Evolutionary conservation across 2,888 invertebrate species (phyloP), one percentile per base, ranked within the genome.

Genomic region (Linnaemya vulpina): DNA sequence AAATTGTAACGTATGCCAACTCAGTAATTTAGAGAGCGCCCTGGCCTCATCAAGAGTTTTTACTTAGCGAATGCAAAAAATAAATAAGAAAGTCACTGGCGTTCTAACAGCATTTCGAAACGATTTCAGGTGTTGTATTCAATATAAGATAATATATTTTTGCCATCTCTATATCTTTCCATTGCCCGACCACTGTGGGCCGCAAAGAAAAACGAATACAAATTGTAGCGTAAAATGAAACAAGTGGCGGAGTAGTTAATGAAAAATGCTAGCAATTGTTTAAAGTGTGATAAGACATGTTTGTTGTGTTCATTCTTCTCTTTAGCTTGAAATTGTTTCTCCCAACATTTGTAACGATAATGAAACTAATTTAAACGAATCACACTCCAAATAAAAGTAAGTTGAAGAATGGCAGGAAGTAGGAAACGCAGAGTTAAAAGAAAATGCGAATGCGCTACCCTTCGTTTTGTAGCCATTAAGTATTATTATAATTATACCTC

Each of bases 311-410:
- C 58, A 73, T 73, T 83, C 67, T 73, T 83, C 67, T 65, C 82
- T 71, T 51, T 30, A 86, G 83, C 76, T 80, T 76, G 63, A 87
- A 86, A 83, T 87, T 83, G 77, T 86, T 83, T 83, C 83, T 79
- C 58, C 65, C 58, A 79, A 67, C 82, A 83, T 86, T 88, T 89
- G 87, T 87, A 88, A 89, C 88, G 89, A 88, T 88, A 89, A 89
- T 88, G 87, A 88, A 84, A 87, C 88, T 88, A 88, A 89, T 89
- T 89, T 88, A 86, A 86, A 88, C 85, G 70, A 87, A 84, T 86
- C 86, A 68, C 81, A 82, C 75, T 76, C 74, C 43, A 79, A 25
- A 70, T 17, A 55, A 55, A 76, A 40, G 43, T 20, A 67, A 49
- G 71, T 20, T 17, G 17, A 35, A 67, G 25, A 43, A 67, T 40